These are phyloP conservation scores for Dasyprocta punctata DNA, from an alignment of 2,113 vertebrate genomes.

Conservation along the genomic window DNA sequence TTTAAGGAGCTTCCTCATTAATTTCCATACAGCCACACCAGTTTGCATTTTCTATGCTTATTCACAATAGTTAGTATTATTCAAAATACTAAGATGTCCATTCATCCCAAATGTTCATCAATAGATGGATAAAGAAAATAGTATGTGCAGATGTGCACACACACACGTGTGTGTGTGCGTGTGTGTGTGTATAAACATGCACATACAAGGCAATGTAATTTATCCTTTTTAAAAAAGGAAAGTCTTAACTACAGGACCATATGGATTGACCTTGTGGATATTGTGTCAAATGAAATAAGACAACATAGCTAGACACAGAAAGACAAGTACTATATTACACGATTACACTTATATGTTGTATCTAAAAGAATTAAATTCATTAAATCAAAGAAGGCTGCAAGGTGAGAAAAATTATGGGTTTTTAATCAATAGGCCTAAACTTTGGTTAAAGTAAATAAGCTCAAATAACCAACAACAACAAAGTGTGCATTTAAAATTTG, in stretches of 20 bases:
- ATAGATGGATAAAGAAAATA: background rate
- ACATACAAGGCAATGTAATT: background rate
- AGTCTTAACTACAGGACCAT: background rate
- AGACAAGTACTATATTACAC: background rate
- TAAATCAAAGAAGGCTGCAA: background rate
- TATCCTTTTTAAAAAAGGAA: background rate
- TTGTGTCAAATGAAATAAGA: background rate
- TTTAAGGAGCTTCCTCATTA: background rate
- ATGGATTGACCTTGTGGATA: background rate
- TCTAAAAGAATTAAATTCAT: background rate
- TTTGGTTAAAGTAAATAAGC: background rate
- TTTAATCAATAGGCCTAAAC: background rate
- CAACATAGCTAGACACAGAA: background rate
- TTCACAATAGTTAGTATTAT: too few species aligned
- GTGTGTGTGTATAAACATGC: too few species aligned
- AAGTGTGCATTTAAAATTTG: background rate
- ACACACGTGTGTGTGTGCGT: background rate
- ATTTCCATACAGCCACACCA: background rate
- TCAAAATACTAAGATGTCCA: background rate
- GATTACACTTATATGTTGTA: background rate
- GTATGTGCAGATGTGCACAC: background rate
- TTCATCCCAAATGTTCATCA: background rate
- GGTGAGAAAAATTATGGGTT: background rate
- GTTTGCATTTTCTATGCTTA: background rate
- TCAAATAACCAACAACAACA: background rate